Evolutionary conservation across 2,113 vertebrate genomes (phyloP), one percentile per base, ranked within the genome.

Genomic region (Corythornis madagascariensis): DNA sequence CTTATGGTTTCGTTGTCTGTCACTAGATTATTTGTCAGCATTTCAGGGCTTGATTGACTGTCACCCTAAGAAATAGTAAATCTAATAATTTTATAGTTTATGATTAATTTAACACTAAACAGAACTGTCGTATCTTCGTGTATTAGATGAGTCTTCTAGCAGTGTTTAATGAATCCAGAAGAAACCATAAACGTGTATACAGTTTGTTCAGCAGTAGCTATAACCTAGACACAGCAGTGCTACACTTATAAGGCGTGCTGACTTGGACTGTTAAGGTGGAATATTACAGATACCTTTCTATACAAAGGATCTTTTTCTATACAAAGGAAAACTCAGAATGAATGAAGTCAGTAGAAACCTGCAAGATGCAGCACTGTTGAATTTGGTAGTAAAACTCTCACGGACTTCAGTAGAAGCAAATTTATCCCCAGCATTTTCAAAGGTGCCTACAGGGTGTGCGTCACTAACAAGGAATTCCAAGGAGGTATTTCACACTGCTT

Each of bases 381-480:
- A 47, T 56, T 85, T 13, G 1, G 35, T 65, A 74, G 47, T 79
- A 74, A 89, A 89, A 64, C 20, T 92, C 86, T 87, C 67, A 11
- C 79, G 74, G 78, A 76, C 63, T 90, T 92, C 83, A 84, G 4
- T 11, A 86, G 33, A 90, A 47, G 21, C 21, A 91, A 92, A 86
- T 91, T 96, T 85, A 78, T 91, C 52, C 78, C 78, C 60, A 83
- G 3, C 40, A 47, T 89, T 91, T 92, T 85, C 82, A 64, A 83
- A 96, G 85, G 64, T 89, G 89, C 91, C 92, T 94, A 48, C 60
- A 92, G 84, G 84, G 48, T 88, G 64, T 56, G 45, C 35, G 4
- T 88, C 77, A 80, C 75, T 40, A 88, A 43, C 81, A 60, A 86
- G 72, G 91, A 89, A 89, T 91, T 89, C 80, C 89, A 89, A 95